These are phyloP conservation scores for Chaetops frenatus DNA, from an alignment of 2,113 vertebrate genomes.

Conservation along the genomic window DNA sequence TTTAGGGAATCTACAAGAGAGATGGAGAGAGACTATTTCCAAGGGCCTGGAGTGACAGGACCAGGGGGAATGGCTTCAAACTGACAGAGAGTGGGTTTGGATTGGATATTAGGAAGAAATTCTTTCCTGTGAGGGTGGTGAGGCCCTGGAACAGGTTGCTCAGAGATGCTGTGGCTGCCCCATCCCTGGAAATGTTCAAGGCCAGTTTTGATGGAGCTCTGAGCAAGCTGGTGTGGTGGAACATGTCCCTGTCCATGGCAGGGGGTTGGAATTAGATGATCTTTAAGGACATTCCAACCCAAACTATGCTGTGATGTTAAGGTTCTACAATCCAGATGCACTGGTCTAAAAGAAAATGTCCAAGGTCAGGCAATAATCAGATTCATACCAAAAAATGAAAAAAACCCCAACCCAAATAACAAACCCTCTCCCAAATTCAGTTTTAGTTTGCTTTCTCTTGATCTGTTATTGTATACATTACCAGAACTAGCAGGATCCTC, in stretches of 20 bases:
- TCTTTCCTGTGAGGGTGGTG: not conserved
- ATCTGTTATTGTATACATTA: not conserved
- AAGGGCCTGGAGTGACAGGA: not conserved
- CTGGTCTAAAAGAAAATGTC: not conserved
- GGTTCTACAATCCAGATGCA: not conserved
- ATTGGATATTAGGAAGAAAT: not conserved
- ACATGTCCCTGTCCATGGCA: not conserved
- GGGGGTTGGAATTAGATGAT: not conserved
- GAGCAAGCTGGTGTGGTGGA: rapidly evolving
- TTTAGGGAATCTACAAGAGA: not conserved
- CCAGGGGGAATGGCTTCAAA: not conserved
- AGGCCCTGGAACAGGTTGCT: not conserved
- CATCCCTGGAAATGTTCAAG: not conserved
- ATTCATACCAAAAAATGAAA: not conserved
- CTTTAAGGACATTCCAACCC: not conserved
- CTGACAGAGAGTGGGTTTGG: not conserved
- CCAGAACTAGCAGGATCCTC: not conserved
- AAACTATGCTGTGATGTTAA: not conserved
- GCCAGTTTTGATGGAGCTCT: not conserved
- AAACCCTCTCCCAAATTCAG: not conserved
- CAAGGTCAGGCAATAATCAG: not conserved
- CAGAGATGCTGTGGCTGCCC: not conserved
- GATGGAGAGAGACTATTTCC: not conserved
- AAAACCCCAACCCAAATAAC: not conserved
- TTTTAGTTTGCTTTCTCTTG: not conserved